Evolutionary conservation across 2,797 vertebrate species (phyloP), one percentile per base, ranked within the genome.

Genomic region (Percopsis omiscomaycus): DNA sequence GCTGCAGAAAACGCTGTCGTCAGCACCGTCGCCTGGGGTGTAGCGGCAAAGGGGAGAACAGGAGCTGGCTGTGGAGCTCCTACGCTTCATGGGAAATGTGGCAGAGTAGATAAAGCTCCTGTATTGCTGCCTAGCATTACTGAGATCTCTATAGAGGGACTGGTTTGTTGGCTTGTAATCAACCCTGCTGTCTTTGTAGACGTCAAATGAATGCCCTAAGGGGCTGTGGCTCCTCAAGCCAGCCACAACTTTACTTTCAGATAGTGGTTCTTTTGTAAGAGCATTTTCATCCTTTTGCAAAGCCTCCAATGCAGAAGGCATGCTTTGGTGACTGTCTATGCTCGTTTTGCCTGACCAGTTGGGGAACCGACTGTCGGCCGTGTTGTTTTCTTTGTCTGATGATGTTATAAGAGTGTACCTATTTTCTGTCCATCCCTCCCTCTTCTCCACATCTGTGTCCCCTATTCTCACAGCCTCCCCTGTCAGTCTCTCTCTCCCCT

Each of bases 1-100:
- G 64, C 86, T 92, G 71, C 86, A 89, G 72, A 93, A 92, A 47
- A 92, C 90, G 14, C 44, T 89, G 58, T 92, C 92, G 0, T 91
- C 86, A 28, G 71, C 53, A 46, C 65, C 71, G 6, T 91, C 88
- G 0, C 79, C 44, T 3, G 83, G 70, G 1, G 86, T 58, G 52
- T 84, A 75, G 2, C 80, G 74, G 30, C 81, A 88, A 53, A 84
- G n/a, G 0, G 87, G 86, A 12, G 85, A 89, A 45, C 86, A 84
- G 1, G 88, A 77, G 55, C 82, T 79, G 4, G 84, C 16, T 15
- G 84, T 59, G 8, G 88, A 82, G 61, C 72, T 88, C 16, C 67
- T 77, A 44, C 71, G 66, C 46, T 73, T 82, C 59, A 57, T 15
- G 28, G 82, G 64, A 57, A 79, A 77, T n/a, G 66, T 75, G 65